A percentile compares a stretch with the other conserved stretches of the same genome.
Conservation (phyloP, 2,113 vertebrate species). For the Pollimyrus isidori region DNA sequence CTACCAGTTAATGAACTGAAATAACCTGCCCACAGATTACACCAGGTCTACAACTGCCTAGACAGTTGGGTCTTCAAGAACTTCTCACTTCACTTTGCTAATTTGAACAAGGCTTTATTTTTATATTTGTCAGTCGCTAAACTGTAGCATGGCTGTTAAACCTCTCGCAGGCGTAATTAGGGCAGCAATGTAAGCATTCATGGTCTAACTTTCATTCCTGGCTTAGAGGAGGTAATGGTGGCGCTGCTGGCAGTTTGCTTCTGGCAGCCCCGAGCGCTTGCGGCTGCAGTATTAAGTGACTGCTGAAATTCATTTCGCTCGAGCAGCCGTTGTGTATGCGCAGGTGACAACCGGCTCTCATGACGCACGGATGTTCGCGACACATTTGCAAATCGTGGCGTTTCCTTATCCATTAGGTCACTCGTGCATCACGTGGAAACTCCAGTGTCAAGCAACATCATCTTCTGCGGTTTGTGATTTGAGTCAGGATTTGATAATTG, state of each 20-base stretch:
- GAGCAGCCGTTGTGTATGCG: slow-evolving; percentile 70
- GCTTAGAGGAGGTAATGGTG: slow-evolving; percentile 59
- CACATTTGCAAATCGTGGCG: slow-evolving; percentile 58
- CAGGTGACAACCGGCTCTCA: slow-evolving; percentile 80
- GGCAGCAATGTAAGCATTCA: slow-evolving; percentile 75
- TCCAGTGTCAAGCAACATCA: background rate
- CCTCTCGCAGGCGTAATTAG: slow-evolving; percentile 80
- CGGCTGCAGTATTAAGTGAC: slow-evolving; percentile 77
- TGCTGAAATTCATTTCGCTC: slow-evolving; percentile 76
- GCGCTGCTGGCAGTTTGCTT: slow-evolving; percentile 67
- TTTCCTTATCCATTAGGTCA: slow-evolving; percentile 76
- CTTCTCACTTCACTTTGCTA: slow-evolving; percentile 77
- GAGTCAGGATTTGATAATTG: background rate
- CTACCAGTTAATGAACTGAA: slow-evolving; percentile 78
- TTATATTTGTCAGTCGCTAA: slow-evolving; percentile 77
- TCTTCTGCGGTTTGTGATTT: background rate
- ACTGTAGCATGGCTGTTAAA: slow-evolving; percentile 81
- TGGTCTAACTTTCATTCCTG: slow-evolving; percentile 70
- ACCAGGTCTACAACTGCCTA: slow-evolving; percentile 66
- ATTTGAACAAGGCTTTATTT: slow-evolving; percentile 84
- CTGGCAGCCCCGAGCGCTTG: slow-evolving; percentile 72
- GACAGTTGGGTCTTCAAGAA: slow-evolving; percentile 74
- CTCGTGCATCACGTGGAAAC: slow-evolving; percentile 59
- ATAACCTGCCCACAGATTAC: slow-evolving; percentile 78
- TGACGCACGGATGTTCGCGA: slow-evolving; percentile 32